Conservation (phyloP, 2,797 vertebrate genomes). For the Catostomus latipinnis region DNA sequence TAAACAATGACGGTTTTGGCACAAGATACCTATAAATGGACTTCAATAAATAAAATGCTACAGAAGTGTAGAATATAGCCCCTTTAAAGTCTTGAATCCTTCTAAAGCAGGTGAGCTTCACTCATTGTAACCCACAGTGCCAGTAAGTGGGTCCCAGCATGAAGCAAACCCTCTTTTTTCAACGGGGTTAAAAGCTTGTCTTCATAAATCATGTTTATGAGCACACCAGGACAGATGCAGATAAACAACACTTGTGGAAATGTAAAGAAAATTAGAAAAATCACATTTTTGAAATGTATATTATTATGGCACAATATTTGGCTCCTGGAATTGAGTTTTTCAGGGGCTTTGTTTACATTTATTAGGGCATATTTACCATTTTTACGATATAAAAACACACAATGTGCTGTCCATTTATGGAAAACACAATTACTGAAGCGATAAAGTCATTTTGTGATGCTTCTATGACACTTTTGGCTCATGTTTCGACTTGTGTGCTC, state of each 20-base stretch:
- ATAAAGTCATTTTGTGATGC: too few relatives aligned
- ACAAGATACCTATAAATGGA: not conserved
- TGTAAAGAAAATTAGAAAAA: not conserved
- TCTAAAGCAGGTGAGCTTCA: slow-evolving; percentile 11
- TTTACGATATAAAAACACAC: too few relatives aligned
- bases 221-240: not conserved
- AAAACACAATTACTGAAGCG: too few relatives aligned
- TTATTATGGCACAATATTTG: too few relatives aligned
- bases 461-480: too few relatives aligned
- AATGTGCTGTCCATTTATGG: too few relatives aligned
- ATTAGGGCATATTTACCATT: too few relatives aligned
- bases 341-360: too few relatives aligned
- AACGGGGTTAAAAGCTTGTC: not conserved
- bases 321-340: too few relatives aligned
- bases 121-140: not conserved
- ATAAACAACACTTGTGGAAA: slow-evolving; percentile 27
- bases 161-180: slow-evolving; percentile 4
- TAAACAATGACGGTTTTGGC: not conserved
- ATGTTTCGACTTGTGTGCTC: too few relatives aligned
- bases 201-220: slow-evolving; percentile 37
- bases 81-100: slow-evolving; percentile 3
- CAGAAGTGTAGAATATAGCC: too few relatives aligned
- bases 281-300: not conserved
- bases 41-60: not conserved
- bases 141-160: slow-evolving; percentile 27